Evolutionary conservation across 1,140 invertebrate species (phyloP).

Genomic region (Paraescarpia echinospica): DNA sequence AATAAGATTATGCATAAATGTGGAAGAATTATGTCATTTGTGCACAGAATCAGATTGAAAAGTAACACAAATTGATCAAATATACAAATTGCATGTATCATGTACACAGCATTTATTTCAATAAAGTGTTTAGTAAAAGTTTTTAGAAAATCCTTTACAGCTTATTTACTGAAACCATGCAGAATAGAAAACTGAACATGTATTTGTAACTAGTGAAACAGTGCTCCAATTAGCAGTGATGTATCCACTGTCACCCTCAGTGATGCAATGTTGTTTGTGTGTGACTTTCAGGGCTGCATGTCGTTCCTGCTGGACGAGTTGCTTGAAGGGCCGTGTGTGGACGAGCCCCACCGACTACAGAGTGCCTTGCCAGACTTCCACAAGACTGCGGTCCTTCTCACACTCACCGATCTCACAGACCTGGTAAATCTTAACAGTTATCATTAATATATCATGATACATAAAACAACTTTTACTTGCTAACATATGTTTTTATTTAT

Average conservation of each 20-base stretch:
- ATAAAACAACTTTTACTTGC: too few relatives aligned
- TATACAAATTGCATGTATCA: neutral
- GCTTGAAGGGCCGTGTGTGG: slow-evolving; percentile 59
- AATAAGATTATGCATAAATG: too few relatives aligned
- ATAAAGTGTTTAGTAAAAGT: neutral
- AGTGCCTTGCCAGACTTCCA: slow-evolving; percentile 66
- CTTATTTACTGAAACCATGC: too few relatives aligned
- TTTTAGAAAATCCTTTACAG: neutral
- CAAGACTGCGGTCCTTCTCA: slow-evolving; percentile 69
- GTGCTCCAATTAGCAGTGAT: too few relatives aligned
- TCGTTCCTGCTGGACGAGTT: slow-evolving; percentile 74
- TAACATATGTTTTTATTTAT: too few relatives aligned
- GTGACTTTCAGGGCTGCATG: slow-evolving; percentile 64
- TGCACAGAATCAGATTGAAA: too few relatives aligned
- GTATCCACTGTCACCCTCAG: neutral
- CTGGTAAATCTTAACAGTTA: slow-evolving; percentile 66
- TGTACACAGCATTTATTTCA: neutral
- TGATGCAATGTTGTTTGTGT: neutral
- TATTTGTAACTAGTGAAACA: neutral
- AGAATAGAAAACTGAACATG: neutral
- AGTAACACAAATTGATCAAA: too few relatives aligned
- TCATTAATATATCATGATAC: too few relatives aligned
- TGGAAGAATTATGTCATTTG: too few relatives aligned
- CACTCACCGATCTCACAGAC: slow-evolving; percentile 68
- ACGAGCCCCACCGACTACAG: slow-evolving; percentile 35